Conservation (phyloP, 2,113 vertebrate genomes). For the Phyllostomus hastatus region DNA sequence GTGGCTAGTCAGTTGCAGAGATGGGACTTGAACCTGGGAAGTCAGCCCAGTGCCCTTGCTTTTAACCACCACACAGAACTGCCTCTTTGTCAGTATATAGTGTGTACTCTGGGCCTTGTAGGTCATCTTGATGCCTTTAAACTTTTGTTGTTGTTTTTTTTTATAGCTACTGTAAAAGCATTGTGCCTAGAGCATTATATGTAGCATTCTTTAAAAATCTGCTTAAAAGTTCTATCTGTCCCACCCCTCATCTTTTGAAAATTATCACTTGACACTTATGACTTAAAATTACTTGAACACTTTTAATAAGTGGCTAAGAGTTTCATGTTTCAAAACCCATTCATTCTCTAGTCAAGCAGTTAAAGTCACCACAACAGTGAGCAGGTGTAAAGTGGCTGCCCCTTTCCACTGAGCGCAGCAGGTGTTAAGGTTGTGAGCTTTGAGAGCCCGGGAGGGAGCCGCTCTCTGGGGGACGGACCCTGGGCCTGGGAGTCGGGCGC, state of each 20-base stretch:
- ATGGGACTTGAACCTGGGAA: no score
- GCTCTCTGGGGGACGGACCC: not conserved
- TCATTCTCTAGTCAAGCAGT: not conserved
- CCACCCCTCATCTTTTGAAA: not conserved
- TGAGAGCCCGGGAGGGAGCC: not conserved
- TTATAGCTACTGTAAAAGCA: not conserved
- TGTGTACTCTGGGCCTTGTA: no score
- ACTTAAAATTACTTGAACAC: not conserved
- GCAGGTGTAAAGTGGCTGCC: not conserved
- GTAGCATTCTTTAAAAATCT: not conserved
- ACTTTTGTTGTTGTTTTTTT: not conserved
- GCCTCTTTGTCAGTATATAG: not conserved
- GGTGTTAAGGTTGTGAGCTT: not conserved
- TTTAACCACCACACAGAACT: fast-evolving
- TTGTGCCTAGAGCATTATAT: not conserved
- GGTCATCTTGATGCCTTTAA: not conserved
- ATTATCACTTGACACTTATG: not conserved
- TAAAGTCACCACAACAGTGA: not conserved
- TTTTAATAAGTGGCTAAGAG: not conserved
- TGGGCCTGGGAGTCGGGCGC: not conserved
- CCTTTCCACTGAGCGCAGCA: not conserved
- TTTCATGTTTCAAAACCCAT: not conserved
- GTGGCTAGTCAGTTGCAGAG: not conserved
- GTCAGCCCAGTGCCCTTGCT: not conserved
- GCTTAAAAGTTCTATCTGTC: not conserved